Evolutionary conservation across 2,888 invertebrate species (phyloP).

Genomic region (Acrobasis suavella): DNA sequence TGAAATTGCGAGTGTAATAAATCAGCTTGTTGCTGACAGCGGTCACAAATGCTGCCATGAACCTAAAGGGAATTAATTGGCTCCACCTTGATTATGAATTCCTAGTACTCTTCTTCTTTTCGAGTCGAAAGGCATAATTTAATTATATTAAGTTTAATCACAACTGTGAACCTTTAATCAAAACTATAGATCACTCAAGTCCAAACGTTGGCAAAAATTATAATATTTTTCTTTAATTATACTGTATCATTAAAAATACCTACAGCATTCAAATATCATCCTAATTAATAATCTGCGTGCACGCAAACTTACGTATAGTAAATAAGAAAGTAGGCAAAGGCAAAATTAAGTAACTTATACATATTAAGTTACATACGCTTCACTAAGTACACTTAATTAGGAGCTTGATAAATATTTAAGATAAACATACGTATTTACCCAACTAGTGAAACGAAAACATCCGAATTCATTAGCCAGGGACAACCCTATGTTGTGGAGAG

Average conservation of each 20-base stretch:
- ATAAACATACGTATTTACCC: conserved; percentile 19
- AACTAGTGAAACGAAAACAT: conserved; percentile 13
- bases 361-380: conserved; percentile 13
- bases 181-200: background rate
- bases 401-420: conserved; percentile 19
- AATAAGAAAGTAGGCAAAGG: background rate
- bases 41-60: conserved; percentile 4
- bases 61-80: conserved; percentile 11
- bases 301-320: background rate
- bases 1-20: conserved; percentile 2
- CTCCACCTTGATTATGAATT: conserved; percentile 14
- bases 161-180: too few species aligned
- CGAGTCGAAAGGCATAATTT: too few species aligned
- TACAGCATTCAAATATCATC: too few species aligned
- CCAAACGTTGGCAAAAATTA: background rate
- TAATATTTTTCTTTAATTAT: background rate
- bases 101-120: conserved; percentile 4
- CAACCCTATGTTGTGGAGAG: background rate
- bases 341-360: conserved; percentile 8
- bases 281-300: too few species aligned
- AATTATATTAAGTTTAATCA: too few species aligned
- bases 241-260: too few species aligned
- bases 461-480: background rate
- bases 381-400: conserved; percentile 20
- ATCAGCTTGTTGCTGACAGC: conserved; percentile 12